Evolutionary conservation across 2,888 invertebrate species (phyloP).

Genomic region (Trypoxylon attenuatum): DNA sequence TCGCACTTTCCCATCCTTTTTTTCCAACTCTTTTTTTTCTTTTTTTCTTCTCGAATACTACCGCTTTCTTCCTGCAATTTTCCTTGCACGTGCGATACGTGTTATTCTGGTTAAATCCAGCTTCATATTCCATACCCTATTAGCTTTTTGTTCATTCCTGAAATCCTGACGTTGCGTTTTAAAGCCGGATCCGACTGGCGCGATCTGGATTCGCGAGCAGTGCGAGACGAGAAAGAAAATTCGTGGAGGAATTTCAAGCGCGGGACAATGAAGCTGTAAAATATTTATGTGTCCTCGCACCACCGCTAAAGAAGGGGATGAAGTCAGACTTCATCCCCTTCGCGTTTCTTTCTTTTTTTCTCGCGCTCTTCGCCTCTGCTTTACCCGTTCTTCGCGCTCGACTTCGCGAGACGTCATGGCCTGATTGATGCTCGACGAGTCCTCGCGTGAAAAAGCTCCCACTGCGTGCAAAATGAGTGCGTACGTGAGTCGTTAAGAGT

Average conservation of each 20-base stretch:
- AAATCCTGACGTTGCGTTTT: too few species aligned
- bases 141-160: too few species aligned
- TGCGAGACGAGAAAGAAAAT: too few species aligned
- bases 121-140: too few species aligned
- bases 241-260: neutral
- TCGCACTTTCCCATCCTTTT: neutral
- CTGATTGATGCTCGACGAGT: conserved; percentile 37
- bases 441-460: conserved; percentile 17
- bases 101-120: too few species aligned
- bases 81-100: neutral
- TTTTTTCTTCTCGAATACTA: neutral
- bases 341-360: neutral
- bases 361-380: neutral
- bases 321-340: neutral
- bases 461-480: conserved; percentile 18
- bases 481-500: conserved; percentile 37
- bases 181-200: too few species aligned
- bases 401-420: conserved; percentile 12
- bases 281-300: neutral
- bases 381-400: conserved; percentile 1
- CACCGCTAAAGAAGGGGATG: neutral
- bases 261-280: neutral
- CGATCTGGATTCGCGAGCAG: too few species aligned
- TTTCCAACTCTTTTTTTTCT: neutral
- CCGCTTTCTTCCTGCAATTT: too few species aligned